These are phyloP conservation scores for Coturnix japonica DNA, from an alignment of 2,113 vertebrate species.

Conservation along the genomic window DNA sequence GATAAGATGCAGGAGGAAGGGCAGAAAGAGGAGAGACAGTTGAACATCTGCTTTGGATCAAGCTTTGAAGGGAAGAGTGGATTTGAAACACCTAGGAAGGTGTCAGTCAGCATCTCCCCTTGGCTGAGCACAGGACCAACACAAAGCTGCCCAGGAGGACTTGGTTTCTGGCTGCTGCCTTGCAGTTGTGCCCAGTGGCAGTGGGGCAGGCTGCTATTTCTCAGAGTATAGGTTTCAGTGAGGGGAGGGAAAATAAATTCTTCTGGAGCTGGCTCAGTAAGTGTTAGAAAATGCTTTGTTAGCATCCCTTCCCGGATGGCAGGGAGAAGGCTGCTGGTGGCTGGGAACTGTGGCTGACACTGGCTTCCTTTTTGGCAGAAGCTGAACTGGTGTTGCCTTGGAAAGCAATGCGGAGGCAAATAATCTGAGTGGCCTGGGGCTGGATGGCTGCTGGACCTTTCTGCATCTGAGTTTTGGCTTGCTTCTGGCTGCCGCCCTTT, in stretches of 20 bases:
- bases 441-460: not conserved
- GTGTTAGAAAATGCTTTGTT: constrained; percentile 42
- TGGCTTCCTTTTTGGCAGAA: constrained; percentile 43
- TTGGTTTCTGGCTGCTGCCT: not conserved
- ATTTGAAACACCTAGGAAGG: not conserved
- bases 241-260: constrained; percentile 19
- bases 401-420: constrained; percentile 14
- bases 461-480: not conserved
- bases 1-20: not conserved
- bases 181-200: not conserved
- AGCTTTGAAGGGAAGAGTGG: not conserved
- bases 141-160: not conserved
- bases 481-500: not conserved
- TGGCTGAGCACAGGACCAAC: not conserved
- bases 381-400: not conserved
- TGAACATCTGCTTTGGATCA: not conserved
- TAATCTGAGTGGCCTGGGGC: not conserved
- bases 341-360: not conserved
- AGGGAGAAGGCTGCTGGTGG: not conserved
- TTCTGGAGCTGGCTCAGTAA: constrained; percentile 50
- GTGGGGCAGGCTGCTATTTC: not conserved
- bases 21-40: not conserved
- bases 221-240: not conserved
- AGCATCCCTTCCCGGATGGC: not conserved
- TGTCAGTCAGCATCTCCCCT: rapidly evolving